phyloP scores from a whole-genome alignment of 2,888 invertebrate genomes.

The Hirudinaria manillensis region DNA sequence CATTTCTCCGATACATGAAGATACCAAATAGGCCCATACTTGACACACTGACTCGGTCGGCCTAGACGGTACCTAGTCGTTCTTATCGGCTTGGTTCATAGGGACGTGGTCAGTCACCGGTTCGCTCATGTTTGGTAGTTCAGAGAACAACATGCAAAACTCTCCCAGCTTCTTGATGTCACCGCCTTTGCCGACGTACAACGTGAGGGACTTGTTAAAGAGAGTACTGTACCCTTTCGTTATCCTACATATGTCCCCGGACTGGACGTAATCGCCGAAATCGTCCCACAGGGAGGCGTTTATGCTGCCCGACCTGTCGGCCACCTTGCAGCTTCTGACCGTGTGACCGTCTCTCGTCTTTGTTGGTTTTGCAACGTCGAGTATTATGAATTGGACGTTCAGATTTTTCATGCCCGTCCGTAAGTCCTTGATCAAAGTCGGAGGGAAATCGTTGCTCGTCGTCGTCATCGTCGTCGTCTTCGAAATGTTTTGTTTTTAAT shows the following conservation, averaged over 20 bases:
- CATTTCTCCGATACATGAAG: no score
- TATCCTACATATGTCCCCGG: conserved; percentile 79
- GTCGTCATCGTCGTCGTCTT: no score
- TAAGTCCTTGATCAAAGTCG: conserved; percentile 73
- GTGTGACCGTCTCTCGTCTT: conserved; percentile 90
- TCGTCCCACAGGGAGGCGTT: conserved; percentile 96
- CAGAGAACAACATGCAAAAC: conserved; percentile 86
- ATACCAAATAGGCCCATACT: no score
- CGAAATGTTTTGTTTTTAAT: no score
- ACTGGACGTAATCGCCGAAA: conserved; percentile 78
- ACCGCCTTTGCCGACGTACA: conserved; percentile 87
- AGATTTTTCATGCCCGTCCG: conserved; percentile 85
- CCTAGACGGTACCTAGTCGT: no score
- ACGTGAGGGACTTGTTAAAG: conserved; percentile 81
- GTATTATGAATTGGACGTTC: conserved; percentile 82
- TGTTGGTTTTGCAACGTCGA: conserved; percentile 70
- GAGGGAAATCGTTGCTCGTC: conserved; percentile 10
- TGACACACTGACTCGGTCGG: no score
- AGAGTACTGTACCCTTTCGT: conserved; percentile 66
- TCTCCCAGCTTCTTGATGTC: conserved; percentile 89
- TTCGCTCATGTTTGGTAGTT: conserved; percentile 89
- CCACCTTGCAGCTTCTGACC: conserved; percentile 87
- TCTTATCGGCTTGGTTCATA: no score
- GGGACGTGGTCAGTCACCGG: conserved; percentile 63
- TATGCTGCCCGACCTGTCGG: conserved; percentile 80